Evolutionary conservation across 2,888 invertebrate genomes (phyloP).

Genomic region (Halocaridina rubra): DNA sequence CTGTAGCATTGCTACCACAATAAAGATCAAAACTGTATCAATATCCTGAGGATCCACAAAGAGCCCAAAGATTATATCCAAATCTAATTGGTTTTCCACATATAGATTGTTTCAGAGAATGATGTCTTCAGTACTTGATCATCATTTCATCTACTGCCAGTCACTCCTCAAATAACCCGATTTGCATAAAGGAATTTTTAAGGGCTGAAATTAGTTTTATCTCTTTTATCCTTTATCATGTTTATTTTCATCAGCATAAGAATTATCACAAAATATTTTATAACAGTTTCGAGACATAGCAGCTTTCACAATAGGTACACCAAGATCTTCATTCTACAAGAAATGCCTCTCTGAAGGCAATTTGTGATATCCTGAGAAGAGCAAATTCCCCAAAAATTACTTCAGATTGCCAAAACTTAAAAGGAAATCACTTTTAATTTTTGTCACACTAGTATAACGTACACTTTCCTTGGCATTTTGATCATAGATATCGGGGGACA

Average conservation of each 20-base stretch:
- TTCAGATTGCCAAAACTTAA: no score
- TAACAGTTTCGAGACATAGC: not conserved
- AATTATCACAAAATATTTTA: not conserved
- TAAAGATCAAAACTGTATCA: not conserved
- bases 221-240: not conserved
- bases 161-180: not conserved
- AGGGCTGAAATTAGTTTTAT: no score
- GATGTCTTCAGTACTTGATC: no score
- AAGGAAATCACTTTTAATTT: no score
- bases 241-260: not conserved
- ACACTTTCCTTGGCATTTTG: no score
- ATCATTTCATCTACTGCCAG: not conserved
- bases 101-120: not conserved
- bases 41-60: not conserved
- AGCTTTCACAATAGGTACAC: not conserved
- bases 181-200: no score
- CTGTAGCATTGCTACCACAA: not conserved
- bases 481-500: not conserved
- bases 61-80: no score
- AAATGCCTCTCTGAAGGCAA: not conserved
- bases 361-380: not conserved
- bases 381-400: not conserved
- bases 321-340: not conserved
- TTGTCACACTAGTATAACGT: no score
- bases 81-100: not conserved